A percentile compares a stretch with the other conserved stretches of the same genome.
phyloP scores from a whole-genome alignment of 2,888 invertebrate genomes.

The Philaethria dido region DNA sequence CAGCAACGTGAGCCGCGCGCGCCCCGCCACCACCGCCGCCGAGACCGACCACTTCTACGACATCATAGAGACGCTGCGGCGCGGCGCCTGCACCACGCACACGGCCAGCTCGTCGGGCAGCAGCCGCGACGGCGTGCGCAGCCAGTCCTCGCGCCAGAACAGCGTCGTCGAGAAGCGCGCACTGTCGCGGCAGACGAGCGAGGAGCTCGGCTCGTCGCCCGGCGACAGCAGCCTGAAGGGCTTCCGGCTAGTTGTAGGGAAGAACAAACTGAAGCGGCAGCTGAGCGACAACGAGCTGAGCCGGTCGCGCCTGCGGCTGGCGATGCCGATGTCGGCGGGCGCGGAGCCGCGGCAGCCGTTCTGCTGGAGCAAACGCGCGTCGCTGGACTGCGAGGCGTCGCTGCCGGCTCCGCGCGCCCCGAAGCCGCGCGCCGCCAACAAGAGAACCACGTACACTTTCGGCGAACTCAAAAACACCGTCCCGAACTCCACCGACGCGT shows the following conservation, averaged over 20 bases:
- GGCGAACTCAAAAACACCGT: conserved; percentile 77
- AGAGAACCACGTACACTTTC: conserved; percentile 69
- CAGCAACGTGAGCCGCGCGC: conserved; percentile 62
- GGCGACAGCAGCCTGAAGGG: conserved; percentile 58
- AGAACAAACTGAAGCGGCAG: conserved; percentile 72
- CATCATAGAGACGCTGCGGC: conserved; percentile 68
- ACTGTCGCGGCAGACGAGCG: conserved; percentile 58
- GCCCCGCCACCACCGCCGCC: conserved; percentile 59
- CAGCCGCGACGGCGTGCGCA: conserved; percentile 53
- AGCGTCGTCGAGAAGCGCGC: conserved; percentile 59
- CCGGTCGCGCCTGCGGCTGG: conserved; percentile 64
- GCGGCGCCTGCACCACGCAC: conserved; percentile 50
- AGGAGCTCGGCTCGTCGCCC: conserved; percentile 58
- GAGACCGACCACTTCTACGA: conserved; percentile 73
- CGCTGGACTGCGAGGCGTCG: conserved; percentile 63
- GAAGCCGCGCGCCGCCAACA: conserved; percentile 48
- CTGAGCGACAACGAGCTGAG: conserved; percentile 74
- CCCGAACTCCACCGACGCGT: conserved; percentile 61
- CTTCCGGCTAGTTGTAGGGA: conserved; percentile 73
- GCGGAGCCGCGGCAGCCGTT: conserved; percentile 71
- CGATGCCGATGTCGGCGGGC: conserved; percentile 80
- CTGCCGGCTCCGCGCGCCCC: conserved; percentile 47
- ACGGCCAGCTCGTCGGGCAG: conserved; percentile 69
- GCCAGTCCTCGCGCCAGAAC: conserved; percentile 62
- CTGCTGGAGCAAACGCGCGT: conserved; percentile 68